Evolutionary conservation across 2,113 vertebrate species (phyloP).

Genomic region (Ivindomyrus marchei): DNA sequence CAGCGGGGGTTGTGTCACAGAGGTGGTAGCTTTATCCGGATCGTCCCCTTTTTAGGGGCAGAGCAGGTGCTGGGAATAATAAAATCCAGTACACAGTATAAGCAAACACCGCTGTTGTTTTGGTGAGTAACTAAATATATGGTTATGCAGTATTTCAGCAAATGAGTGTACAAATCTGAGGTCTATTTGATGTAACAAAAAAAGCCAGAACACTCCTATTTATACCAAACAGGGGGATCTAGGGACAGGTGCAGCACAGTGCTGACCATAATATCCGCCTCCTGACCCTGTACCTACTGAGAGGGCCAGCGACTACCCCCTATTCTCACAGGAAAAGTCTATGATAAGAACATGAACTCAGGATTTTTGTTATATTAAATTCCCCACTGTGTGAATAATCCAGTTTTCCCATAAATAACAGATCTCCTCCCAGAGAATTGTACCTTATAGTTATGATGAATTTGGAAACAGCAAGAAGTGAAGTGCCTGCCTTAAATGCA

Average conservation of each 20-base stretch:
- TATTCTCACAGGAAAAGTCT: neutral
- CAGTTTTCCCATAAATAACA: neutral
- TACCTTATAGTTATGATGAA: neutral
- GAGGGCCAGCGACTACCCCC: neutral
- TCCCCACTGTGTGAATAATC: neutral
- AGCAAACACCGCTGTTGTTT: neutral
- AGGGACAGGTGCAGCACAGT: neutral
- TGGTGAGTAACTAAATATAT: neutral
- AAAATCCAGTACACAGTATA: neutral
- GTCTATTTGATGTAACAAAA: neutral
- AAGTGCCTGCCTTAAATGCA: neutral
- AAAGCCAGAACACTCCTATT: neutral
- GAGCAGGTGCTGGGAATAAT: neutral
- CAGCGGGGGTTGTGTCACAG: neutral
- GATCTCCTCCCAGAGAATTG: neutral
- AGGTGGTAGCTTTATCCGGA: neutral
- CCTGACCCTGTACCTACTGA: neutral
- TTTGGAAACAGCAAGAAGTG: neutral
- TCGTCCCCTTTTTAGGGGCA: neutral
- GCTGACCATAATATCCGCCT: neutral
- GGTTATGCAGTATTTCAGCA: neutral
- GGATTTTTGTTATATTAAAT: neutral
- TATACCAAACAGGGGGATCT: neutral
- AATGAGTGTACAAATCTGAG: neutral
- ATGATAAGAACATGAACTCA: neutral